Evolutionary conservation across 1,140 invertebrate species (phyloP).

Genomic region (Aphelenchoides fujianensis): DNA sequence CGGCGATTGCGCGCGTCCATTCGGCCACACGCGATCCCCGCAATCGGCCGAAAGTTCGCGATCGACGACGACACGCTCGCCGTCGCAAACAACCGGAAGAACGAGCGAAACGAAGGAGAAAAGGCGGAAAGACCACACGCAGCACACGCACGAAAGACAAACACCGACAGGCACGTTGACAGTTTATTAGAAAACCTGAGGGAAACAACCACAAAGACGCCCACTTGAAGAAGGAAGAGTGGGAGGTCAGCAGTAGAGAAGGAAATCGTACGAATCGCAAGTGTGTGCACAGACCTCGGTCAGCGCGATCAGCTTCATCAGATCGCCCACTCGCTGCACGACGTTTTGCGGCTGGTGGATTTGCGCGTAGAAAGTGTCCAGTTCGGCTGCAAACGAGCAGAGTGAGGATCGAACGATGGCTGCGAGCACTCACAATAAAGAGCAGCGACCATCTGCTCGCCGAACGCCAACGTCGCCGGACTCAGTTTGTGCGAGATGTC

Average conservation of each 20-base stretch:
- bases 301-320: conserved; percentile 12
- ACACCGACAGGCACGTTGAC: not conserved
- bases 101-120: not conserved
- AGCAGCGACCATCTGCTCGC: not conserved
- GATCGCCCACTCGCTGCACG: conserved; percentile 8
- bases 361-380: not conserved
- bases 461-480: conserved; percentile 6
- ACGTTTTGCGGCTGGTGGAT: not conserved
- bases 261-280: not conserved
- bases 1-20: not conserved
- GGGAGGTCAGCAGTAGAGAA: not conserved
- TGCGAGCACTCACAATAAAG: too few species aligned
- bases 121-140: too few species aligned
- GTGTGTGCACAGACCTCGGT: not conserved
- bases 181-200: not conserved
- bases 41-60: not conserved
- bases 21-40: not conserved
- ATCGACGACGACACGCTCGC: too few species aligned
- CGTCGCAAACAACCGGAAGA: too few species aligned
- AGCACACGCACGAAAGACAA: too few species aligned
- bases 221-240: too few species aligned
- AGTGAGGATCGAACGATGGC: too few species aligned
- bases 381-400: not conserved
- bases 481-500: conserved; percentile 3
- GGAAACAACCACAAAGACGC: not conserved